phyloP scores from a whole-genome alignment of 2,113 vertebrate genomes.

The Aepyceros melampus region DNA sequence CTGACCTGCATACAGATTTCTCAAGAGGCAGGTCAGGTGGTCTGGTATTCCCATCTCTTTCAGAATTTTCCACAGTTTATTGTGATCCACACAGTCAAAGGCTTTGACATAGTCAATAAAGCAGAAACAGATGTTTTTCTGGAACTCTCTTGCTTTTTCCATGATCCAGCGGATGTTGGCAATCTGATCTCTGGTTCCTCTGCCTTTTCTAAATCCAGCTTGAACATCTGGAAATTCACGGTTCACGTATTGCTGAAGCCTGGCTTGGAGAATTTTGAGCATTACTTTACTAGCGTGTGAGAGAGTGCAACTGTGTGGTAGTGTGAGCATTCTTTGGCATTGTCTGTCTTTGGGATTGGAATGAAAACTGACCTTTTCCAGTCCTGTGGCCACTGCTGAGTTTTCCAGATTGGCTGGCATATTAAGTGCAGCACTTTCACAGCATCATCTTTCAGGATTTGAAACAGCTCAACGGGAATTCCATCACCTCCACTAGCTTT shows the following conservation, averaged over 20 bases:
- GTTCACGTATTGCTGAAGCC: neutral
- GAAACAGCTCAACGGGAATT: neutral
- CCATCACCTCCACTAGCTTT: neutral
- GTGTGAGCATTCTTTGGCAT: neutral
- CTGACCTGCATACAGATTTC: neutral
- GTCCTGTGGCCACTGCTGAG: neutral
- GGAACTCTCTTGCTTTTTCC: neutral
- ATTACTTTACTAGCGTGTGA: neutral
- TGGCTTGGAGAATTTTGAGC: neutral
- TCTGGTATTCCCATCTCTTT: neutral
- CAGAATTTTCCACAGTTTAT: neutral
- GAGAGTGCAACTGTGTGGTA: fast-evolving
- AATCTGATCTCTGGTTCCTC: no score
- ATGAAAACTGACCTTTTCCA: neutral
- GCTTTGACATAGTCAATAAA: neutral
- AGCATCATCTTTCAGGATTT: neutral
- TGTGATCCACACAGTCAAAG: neutral
- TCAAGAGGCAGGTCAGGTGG: neutral
- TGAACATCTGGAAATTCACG: no score
- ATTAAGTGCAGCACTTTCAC: neutral
- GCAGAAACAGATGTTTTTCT: neutral
- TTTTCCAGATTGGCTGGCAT: neutral
- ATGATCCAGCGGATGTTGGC: no score
- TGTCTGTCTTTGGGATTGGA: neutral
- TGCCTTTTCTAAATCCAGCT: no score